These are phyloP conservation scores for Lordiphosa fenestrarum DNA, from an alignment of 2,888 invertebrate species.

Conservation along the genomic window DNA sequence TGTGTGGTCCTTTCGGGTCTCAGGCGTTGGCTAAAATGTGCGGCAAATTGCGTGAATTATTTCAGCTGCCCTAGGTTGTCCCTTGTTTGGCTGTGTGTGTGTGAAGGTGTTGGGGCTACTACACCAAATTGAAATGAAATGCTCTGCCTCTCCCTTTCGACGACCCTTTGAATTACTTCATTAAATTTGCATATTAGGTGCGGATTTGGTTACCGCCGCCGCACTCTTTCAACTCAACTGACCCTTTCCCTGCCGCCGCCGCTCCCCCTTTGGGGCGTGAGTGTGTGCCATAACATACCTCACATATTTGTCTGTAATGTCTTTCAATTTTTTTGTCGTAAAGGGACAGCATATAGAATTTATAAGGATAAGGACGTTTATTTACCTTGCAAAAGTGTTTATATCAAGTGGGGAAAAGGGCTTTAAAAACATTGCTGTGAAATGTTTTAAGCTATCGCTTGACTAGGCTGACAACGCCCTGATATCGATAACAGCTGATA, in stretches of 20 bases:
- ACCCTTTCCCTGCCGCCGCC: conserved; percentile 2
- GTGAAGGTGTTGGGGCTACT: conserved; percentile 7
- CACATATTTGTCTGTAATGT: conserved; percentile 8
- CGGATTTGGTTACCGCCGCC: conserved; percentile 64
- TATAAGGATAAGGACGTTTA: too few species aligned
- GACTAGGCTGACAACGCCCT: too few species aligned
- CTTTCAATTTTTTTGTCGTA: conserved; percentile 5
- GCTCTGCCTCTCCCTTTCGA: conserved; percentile 22
- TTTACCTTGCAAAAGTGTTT: too few species aligned
- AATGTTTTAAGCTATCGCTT: too few species aligned
- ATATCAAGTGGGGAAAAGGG: too few species aligned
- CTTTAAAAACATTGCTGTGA: too few species aligned
- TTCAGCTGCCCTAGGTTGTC: conserved; percentile 25
- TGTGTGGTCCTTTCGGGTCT: conserved; percentile 19
- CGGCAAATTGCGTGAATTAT: conserved; percentile 68
- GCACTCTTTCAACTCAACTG: conserved; percentile 41
- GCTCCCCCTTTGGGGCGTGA: background rate
- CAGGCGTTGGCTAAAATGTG: conserved; percentile 50
- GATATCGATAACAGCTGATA: too few species aligned
- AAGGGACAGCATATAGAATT: background rate
- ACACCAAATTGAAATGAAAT: conserved; percentile 40
- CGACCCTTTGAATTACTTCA: conserved; percentile 72
- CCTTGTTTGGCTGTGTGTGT: conserved; percentile 7
- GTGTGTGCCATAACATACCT: conserved; percentile 5
- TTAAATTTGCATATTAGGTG: conserved; percentile 76